A percentile compares a stretch with the other conserved stretches of the same genome.
These are phyloP conservation scores for Mus pahari DNA, from an alignment of 2,113 vertebrate genomes.

Conservation along the genomic window DNA sequence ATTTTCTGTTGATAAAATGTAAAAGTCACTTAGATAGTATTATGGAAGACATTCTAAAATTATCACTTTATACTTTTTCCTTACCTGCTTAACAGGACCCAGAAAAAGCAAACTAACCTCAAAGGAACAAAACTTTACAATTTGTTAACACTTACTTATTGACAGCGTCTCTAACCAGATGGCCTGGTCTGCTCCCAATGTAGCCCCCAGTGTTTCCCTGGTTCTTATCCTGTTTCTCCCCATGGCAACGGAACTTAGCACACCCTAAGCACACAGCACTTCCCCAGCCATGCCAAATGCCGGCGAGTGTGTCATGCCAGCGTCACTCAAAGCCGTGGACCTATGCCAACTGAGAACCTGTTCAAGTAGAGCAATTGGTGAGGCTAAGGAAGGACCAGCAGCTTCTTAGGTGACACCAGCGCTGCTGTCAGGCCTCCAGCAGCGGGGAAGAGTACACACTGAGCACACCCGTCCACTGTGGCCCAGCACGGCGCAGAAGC, in stretches of 20 bases:
- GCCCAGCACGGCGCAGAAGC: background rate
- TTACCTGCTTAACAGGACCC: constrained; percentile 39
- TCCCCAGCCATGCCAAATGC: background rate
- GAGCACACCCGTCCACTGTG: background rate
- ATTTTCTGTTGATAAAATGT: constrained; percentile 90
- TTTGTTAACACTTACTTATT: background rate
- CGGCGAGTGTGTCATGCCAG: background rate
- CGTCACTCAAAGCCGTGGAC: constrained; percentile 23
- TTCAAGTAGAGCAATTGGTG: background rate
- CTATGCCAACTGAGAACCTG: background rate
- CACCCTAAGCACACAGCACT: background rate
- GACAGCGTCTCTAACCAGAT: too few relatives aligned
- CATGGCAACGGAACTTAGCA: constrained; percentile 1
- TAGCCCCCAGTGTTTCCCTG: background rate
- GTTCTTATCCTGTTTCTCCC: background rate
- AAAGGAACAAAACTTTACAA: background rate
- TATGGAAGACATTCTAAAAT: constrained; percentile 54
- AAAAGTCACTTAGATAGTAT: constrained; percentile 82
- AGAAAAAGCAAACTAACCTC: constrained; percentile 49
- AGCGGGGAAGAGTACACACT: background rate
- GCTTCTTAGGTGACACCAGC: background rate
- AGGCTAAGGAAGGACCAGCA: background rate
- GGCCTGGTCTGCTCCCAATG: too few relatives aligned
- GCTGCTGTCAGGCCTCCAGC: background rate
- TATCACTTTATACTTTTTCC: constrained; percentile 59